These are phyloP conservation scores for Enteromius mattozi DNA, from an alignment of 2,797 vertebrate species.

Conservation along the genomic window DNA sequence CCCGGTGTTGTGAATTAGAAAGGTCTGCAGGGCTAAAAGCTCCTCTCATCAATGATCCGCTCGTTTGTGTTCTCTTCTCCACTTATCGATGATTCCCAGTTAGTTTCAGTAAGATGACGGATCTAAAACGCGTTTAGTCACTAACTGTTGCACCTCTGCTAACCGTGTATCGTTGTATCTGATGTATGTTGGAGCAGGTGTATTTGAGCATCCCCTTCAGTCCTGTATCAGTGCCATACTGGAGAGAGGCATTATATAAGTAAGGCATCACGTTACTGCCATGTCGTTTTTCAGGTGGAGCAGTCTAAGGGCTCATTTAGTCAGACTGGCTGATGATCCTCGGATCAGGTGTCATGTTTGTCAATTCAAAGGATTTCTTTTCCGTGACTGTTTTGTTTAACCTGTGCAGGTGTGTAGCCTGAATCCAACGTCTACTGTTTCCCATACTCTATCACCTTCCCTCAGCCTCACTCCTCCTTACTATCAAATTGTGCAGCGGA, in stretches of 20 bases:
- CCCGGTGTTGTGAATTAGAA: constrained; percentile 38
- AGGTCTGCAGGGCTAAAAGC: constrained; percentile 20
- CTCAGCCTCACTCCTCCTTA: constrained; percentile 10
- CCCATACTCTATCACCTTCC: constrained; percentile 41
- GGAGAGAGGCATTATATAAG: constrained; percentile 62
- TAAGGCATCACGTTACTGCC: constrained; percentile 62
- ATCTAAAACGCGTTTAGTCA: not conserved
- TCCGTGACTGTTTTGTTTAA: constrained; percentile 63
- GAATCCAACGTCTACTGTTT: constrained; percentile 57
- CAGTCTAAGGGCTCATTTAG: constrained; percentile 55
- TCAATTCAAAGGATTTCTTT: constrained; percentile 59
- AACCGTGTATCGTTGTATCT: constrained; percentile 2
- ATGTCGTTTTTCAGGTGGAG: constrained; percentile 62
- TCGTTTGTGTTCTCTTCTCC: not conserved
- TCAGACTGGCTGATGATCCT: constrained; percentile 64
- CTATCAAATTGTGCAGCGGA: not conserved
- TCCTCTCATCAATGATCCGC: constrained; percentile 44
- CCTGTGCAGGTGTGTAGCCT: constrained; percentile 54
- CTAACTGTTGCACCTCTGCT: not conserved
- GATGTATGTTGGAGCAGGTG: constrained; percentile 60
- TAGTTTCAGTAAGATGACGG: not conserved
- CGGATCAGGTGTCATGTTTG: constrained; percentile 69
- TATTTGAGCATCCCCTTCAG: constrained; percentile 35
- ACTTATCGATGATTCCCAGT: not conserved
- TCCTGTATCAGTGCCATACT: constrained; percentile 27